Evolutionary conservation across 1,140 invertebrate species (phyloP).

Genomic region (Lamellibrachia luymesi): DNA sequence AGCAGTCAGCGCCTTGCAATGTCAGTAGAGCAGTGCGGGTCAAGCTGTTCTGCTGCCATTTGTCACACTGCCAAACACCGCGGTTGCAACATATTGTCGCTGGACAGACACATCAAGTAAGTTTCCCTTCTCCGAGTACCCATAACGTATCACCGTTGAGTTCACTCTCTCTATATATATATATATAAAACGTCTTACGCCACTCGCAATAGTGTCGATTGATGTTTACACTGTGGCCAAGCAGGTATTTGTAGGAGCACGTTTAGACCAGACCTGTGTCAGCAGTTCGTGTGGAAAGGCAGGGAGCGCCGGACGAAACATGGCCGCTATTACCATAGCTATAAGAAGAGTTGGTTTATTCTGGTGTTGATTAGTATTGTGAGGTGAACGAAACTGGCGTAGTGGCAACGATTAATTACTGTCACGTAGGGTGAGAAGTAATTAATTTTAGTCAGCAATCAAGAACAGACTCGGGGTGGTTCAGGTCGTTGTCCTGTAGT

Average conservation of each 20-base stretch:
- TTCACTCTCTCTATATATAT: background rate
- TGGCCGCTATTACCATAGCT: background rate
- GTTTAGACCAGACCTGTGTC: background rate
- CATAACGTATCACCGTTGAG: background rate
- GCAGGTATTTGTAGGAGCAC: background rate
- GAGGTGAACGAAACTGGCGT: too few species aligned
- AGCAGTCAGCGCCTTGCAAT: background rate
- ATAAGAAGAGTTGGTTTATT: background rate
- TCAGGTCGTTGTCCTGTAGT: too few species aligned
- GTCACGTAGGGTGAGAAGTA: too few species aligned
- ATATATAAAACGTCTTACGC: background rate
- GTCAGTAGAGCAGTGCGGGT: background rate
- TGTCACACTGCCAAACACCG: background rate
- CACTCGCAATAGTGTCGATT: background rate
- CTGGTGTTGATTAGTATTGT: background rate
- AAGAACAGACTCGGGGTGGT: too few species aligned
- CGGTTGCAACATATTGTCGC: background rate
- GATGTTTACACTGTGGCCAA: background rate
- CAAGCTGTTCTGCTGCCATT: background rate
- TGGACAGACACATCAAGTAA: background rate
- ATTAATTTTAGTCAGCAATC: too few species aligned
- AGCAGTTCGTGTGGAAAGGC: background rate
- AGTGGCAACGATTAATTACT: too few species aligned
- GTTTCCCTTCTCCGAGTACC: background rate
- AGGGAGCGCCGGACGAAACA: background rate